Percentiles rank a stretch among this genome's conserved stretches.
These are phyloP conservation scores for Colinus virginianus DNA, from an alignment of 2,113 vertebrate species.

Conservation along the genomic window DNA sequence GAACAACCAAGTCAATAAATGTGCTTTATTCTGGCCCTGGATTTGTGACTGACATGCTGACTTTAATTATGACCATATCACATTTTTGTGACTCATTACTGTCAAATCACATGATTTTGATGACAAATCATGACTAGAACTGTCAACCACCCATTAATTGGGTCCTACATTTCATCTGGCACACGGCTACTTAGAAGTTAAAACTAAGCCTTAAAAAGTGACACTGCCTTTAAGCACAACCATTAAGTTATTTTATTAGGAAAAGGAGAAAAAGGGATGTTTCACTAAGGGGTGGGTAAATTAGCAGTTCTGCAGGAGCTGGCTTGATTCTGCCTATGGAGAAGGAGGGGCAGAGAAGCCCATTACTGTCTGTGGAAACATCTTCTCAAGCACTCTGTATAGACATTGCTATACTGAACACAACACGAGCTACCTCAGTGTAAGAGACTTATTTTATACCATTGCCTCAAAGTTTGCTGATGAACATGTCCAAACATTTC, in stretches of 20 bases:
- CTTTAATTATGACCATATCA: not conserved
- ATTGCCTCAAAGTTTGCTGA: too few species aligned
- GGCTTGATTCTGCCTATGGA: not conserved
- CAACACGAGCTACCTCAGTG: rapidly evolving
- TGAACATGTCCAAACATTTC: too few species aligned
- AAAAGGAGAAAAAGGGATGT: not conserved
- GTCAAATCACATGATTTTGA: not conserved
- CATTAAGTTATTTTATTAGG: constrained; percentile 16
- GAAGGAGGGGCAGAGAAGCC: not conserved
- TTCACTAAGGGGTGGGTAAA: not conserved
- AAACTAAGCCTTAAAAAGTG: not conserved
- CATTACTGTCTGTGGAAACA: not conserved
- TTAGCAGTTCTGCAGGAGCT: not conserved
- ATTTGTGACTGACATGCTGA: not conserved
- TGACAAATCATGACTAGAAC: not conserved
- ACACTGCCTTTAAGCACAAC: not conserved
- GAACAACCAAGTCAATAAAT: not conserved
- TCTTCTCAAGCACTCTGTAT: not conserved
- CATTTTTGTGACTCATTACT: not conserved
- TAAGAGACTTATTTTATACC: too few species aligned
- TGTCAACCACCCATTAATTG: not conserved
- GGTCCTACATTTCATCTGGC: not conserved
- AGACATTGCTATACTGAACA: not conserved
- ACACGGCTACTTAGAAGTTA: not conserved
- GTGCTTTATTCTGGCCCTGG: not conserved